Percentiles rank a stretch among this genome's conserved stretches.
Evolutionary conservation across 1,140 invertebrate species (phyloP).

Genomic region (Aphelenchoides avenae): DNA sequence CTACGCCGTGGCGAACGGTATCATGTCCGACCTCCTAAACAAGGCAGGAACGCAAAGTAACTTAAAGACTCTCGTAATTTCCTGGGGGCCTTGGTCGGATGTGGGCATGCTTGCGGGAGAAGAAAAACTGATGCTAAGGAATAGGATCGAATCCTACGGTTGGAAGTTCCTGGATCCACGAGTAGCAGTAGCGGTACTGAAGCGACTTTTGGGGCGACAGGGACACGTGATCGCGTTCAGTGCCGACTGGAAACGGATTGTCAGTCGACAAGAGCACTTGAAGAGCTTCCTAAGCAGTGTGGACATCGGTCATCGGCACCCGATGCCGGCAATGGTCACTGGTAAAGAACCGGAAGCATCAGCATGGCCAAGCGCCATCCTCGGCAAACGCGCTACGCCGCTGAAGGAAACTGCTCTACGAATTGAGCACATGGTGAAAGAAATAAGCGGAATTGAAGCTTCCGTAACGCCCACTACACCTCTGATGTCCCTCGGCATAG

Average conservation of each 20-base stretch:
- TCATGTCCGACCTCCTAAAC: constrained; percentile 23
- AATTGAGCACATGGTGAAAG: not conserved
- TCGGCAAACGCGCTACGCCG: too few relatives aligned
- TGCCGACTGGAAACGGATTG: constrained; percentile 1
- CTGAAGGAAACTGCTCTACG: too few relatives aligned
- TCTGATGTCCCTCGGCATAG: constrained; percentile 29
- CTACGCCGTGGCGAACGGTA: constrained; percentile 28
- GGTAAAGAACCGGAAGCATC: too few relatives aligned
- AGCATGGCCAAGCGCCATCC: too few relatives aligned
- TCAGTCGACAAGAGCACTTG: constrained; percentile 14
- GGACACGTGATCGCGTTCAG: constrained; percentile 9
- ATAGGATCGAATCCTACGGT: constrained; percentile 25
- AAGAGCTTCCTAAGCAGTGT: too few relatives aligned
- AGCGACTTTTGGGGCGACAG: constrained; percentile 1
- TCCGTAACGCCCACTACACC: constrained; percentile 7
- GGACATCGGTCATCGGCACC: too few relatives aligned
- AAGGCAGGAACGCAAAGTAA: not conserved
- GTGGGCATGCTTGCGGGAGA: constrained; percentile 28
- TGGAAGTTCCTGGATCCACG: not conserved
- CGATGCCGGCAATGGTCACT: too few relatives aligned
- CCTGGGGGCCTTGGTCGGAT: constrained; percentile 20
- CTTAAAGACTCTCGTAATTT: not conserved
- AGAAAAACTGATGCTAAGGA: constrained; percentile 13
- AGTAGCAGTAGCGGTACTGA: not conserved
- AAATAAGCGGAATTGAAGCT: constrained; percentile 17